A percentile compares a stretch with the other conserved stretches of the same genome.
phyloP scores from a whole-genome alignment of 2,797 vertebrate genomes.

The Scarus forsteni region DNA sequence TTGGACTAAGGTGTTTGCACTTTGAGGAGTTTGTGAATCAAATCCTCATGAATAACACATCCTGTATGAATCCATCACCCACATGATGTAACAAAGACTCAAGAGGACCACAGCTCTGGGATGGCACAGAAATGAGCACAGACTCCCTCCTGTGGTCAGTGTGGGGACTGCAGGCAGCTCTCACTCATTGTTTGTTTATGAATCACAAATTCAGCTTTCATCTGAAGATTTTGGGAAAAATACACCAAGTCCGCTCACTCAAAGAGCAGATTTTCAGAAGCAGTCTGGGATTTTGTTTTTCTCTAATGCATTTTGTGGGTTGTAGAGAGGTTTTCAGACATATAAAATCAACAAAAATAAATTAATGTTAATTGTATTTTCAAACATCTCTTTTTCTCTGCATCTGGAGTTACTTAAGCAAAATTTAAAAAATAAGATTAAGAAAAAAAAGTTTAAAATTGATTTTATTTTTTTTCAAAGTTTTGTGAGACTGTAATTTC shows the following conservation, averaged over 20 bases:
- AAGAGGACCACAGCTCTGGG: conserved; percentile 53
- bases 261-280: background rate
- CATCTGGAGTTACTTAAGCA: too few species aligned
- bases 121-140: conserved; percentile 34
- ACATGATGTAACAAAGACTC: conserved; percentile 76
- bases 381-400: too few species aligned
- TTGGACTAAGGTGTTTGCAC: conserved; percentile 28
- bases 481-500: too few species aligned
- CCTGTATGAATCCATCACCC: conserved; percentile 53
- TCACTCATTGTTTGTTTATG: conserved; percentile 31
- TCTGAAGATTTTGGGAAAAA: conserved; percentile 22
- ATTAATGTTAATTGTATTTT: too few species aligned
- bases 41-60: conserved; percentile 58
- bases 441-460: too few species aligned
- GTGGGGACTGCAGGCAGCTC: conserved; percentile 32
- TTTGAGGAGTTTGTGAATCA: conserved; percentile 45
- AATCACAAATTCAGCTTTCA: background rate
- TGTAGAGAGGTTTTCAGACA: too few species aligned
- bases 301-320: background rate
- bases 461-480: too few species aligned
- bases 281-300: background rate
- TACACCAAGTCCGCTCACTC: background rate
- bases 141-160: conserved; percentile 70
- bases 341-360: too few species aligned
- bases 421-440: too few species aligned